These are phyloP conservation scores for human (Homo sapiens) DNA, from an alignment of 2,113 vertebrate genomes.

Conservation along the genomic window GRCh38 chr5:124548501-124549000, in stretches of 20 bases:
- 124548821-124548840: neutral
- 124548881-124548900: neutral
- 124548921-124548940: neutral
- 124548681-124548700: neutral
- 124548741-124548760: neutral
- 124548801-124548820: neutral
- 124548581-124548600: neutral
- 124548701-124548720: neutral
- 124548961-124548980: conserved; percentile 33
- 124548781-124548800: neutral
- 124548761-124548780: neutral
- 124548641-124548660: conserved; percentile 16
- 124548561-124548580: no score
- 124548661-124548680: neutral
- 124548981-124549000: conserved; percentile 38
- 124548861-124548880: neutral
- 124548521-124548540: neutral
- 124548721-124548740: neutral
- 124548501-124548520: conserved; percentile 65
- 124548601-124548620: neutral
- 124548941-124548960: conserved; percentile 30
- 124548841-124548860: neutral
- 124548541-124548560: neutral
- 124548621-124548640: neutral
- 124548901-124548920: neutral